Conservation (phyloP, 2,797 vertebrate genomes). For the Hypotaenidia philippensis region DNA sequence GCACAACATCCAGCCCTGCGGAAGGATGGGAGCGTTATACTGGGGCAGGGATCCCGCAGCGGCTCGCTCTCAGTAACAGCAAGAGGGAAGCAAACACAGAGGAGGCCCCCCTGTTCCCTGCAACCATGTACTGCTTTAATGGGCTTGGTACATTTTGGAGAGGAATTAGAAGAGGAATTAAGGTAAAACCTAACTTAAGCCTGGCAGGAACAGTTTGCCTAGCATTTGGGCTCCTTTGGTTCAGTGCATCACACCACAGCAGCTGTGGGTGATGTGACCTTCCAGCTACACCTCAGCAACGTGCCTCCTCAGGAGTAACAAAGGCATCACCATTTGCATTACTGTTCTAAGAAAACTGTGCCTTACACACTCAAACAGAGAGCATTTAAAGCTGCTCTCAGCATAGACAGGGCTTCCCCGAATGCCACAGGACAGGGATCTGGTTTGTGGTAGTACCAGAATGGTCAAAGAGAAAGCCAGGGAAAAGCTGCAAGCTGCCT, state of each 20-base stretch:
- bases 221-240: background rate
- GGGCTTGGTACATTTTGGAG: background rate
- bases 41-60: fast-evolving
- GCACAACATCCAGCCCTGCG: fast-evolving
- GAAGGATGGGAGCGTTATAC: background rate
- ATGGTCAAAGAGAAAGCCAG: background rate
- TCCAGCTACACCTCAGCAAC: background rate
- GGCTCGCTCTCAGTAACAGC: background rate
- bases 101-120: background rate
- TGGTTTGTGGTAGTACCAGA: background rate
- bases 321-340: background rate
- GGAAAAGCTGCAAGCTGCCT: background rate
- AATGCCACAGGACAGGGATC: background rate
- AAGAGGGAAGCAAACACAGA: background rate
- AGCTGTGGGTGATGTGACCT: background rate
- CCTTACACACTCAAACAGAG: background rate
- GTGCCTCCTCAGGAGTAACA: fast-evolving
- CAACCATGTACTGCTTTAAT: background rate
- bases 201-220: background rate
- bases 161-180: background rate
- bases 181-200: background rate
- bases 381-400: background rate
- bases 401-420: background rate
- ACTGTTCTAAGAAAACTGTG: too few relatives aligned
- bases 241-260: background rate